Evolutionary conservation across 2,888 invertebrate species (phyloP).

Genomic region (Leucoptera coffeella): DNA sequence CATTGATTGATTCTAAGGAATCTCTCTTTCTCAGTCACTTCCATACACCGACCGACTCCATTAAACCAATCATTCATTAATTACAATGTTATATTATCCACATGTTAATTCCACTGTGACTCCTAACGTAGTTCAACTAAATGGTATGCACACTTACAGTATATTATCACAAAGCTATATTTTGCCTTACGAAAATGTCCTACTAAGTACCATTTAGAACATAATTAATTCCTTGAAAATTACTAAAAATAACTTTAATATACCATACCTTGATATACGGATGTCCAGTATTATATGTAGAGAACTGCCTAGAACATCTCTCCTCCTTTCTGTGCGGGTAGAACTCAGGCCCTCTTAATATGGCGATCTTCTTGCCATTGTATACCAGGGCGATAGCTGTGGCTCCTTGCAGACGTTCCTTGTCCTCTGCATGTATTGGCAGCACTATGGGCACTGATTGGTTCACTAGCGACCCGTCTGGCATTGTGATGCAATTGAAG

Average conservation of each 20-base stretch:
- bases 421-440: slow-evolving; percentile 66
- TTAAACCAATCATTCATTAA: no score
- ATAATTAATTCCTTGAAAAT: not conserved
- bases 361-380: slow-evolving; percentile 62
- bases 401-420: slow-evolving; percentile 63
- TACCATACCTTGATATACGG: slow-evolving; percentile 91
- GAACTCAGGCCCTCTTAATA: slow-evolving; percentile 84
- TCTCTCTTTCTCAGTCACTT: no score
- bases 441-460: slow-evolving; percentile 95
- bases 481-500: slow-evolving; percentile 77
- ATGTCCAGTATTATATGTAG: slow-evolving; percentile 78
- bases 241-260: slow-evolving; percentile 5
- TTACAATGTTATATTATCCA: no score
- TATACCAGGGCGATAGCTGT: slow-evolving; percentile 63
- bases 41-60: no score
- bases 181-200: no score
- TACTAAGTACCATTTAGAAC: no score
- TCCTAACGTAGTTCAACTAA: no score
- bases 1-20: no score
- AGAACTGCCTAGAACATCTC: slow-evolving; percentile 87
- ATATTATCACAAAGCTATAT: no score
- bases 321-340: slow-evolving; percentile 93
- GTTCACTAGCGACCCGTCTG: slow-evolving; percentile 70
- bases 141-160: no score
- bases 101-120: no score